phyloP scores from a whole-genome alignment of 2,797 vertebrate genomes.

The Danio kyathit region DNA sequence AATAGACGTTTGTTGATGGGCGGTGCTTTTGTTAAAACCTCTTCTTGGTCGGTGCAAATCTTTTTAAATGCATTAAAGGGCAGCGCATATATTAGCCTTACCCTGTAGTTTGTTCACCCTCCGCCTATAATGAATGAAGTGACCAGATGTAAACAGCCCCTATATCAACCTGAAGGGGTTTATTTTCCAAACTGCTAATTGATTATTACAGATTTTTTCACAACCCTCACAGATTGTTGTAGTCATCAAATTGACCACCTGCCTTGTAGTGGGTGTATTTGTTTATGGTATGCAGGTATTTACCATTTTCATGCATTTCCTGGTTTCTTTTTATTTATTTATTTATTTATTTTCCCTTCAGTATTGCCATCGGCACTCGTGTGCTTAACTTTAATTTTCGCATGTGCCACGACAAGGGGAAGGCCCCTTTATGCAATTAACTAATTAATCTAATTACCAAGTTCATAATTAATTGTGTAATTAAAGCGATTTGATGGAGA shows the following conservation, averaged over 20 bases:
- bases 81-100: too few relatives aligned
- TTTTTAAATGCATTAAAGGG: too few relatives aligned
- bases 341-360: not conserved
- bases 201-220: not conserved
- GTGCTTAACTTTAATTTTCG: constrained; percentile 37
- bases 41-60: too few relatives aligned
- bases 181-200: not conserved
- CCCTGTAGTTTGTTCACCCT: too few relatives aligned
- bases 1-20: too few relatives aligned
- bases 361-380: not conserved
- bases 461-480: constrained; percentile 58
- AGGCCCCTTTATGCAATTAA: constrained; percentile 51
- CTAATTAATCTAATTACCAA: constrained; percentile 61
- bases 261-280: not conserved
- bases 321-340: not conserved
- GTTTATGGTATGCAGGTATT: not conserved
- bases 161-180: not conserved
- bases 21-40: too few relatives aligned
- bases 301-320: not conserved
- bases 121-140: too few relatives aligned
- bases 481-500: constrained; percentile 41
- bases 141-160: too few relatives aligned
- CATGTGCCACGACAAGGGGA: constrained; percentile 40
- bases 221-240: not conserved
- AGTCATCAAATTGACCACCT: not conserved